A percentile compares a stretch with the other conserved stretches of the same genome.
Evolutionary conservation across 2,797 vertebrate genomes (phyloP).

Genomic region (Rhynchotus rufescens): DNA sequence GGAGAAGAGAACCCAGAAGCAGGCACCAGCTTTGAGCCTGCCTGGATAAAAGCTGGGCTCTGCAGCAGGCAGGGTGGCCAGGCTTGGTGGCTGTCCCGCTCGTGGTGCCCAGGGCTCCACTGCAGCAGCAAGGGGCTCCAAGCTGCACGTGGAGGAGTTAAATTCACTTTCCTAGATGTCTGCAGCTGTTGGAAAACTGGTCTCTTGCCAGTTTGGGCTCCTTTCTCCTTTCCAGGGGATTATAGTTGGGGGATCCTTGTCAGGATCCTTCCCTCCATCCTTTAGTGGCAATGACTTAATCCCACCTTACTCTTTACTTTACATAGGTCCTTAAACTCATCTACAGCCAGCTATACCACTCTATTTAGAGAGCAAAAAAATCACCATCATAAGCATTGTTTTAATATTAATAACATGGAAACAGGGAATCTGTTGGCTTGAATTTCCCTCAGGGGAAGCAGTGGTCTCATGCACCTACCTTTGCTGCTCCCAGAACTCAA

Average conservation of each 20-base stretch:
- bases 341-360: not conserved
- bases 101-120: no score
- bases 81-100: no score
- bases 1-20: no score
- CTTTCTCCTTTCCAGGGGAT: not conserved
- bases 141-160: no score
- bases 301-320: not conserved
- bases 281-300: not conserved
- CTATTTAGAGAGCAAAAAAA: not conserved
- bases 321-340: not conserved
- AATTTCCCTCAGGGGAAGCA: not conserved
- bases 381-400: not conserved
- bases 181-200: no score
- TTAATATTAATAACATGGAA: not conserved
- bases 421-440: not conserved
- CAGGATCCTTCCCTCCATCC: no score
- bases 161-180: not conserved
- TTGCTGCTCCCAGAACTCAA: not conserved
- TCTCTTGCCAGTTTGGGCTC: no score
- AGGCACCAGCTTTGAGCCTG: no score
- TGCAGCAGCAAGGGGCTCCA: no score
- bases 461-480: not conserved
- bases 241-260: not conserved
- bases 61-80: no score
- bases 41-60: no score